Conservation (phyloP, 2,113 vertebrate genomes). For the Rhinoderma darwinii region DNA sequence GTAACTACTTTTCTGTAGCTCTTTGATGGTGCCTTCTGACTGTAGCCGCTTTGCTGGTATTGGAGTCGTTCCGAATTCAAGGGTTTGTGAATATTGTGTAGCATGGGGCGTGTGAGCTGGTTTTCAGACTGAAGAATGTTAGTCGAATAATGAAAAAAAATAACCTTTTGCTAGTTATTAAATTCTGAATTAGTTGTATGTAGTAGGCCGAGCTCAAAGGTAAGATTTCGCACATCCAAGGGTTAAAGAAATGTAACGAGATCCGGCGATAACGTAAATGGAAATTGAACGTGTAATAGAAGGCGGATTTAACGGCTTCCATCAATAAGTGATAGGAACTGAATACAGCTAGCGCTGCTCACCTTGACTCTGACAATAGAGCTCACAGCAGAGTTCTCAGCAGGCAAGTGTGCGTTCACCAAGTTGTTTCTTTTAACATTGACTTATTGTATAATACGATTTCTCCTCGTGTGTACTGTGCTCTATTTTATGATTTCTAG, state of each 20-base stretch:
- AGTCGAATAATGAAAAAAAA: no score
- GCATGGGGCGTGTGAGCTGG: no score
- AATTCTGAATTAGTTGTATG: not conserved
- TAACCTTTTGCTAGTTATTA: no score
- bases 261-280: slow-evolving; percentile 47
- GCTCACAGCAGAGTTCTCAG: not conserved
- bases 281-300: slow-evolving; percentile 53
- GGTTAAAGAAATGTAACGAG: slow-evolving; percentile 37
- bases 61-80: no score
- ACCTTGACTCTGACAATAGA: not conserved
- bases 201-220: not conserved
- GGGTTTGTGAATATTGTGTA: no score
- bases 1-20: no score
- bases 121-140: no score
- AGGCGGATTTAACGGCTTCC: slow-evolving; percentile 32
- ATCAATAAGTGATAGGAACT: slow-evolving; percentile 58
- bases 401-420: slow-evolving; percentile 16
- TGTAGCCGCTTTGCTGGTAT: no score
- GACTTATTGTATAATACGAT: not conserved
- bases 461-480: not conserved
- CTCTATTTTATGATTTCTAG: not conserved
- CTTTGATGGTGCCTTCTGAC: no score
- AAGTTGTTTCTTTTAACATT: not conserved
- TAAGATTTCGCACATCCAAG: not conserved
- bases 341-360: slow-evolving; percentile 34